These are phyloP conservation scores for Ectropis crepuscularia DNA, from an alignment of 2,888 invertebrate genomes.

Conservation along the genomic window DNA sequence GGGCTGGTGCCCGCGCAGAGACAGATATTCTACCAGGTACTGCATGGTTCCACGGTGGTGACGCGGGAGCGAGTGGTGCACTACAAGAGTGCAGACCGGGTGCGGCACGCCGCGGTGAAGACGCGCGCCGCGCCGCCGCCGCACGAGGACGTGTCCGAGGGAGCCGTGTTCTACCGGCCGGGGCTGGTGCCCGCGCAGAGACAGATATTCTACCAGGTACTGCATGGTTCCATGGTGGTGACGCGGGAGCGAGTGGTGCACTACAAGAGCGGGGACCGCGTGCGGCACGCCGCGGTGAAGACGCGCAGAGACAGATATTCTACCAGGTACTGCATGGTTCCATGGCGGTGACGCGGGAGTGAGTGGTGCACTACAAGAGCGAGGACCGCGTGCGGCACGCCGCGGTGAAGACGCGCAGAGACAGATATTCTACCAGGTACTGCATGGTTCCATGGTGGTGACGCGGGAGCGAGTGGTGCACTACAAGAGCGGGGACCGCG, in stretches of 20 bases:
- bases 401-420: constrained; percentile 89
- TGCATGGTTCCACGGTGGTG: constrained; percentile 69
- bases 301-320: constrained; percentile 90
- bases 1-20: constrained; percentile 91
- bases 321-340: constrained; percentile 95
- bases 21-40: constrained; percentile 96
- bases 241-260: constrained; percentile 59
- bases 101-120: constrained; percentile 51
- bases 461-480: constrained; percentile 58
- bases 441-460: constrained; percentile 69
- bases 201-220: constrained; percentile 96
- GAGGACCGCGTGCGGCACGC: constrained; percentile 48
- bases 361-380: constrained; percentile 57
- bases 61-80: constrained; percentile 59
- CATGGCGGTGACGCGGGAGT: constrained; percentile 66
- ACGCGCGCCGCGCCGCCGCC: constrained; percentile 39
- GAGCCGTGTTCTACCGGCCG: constrained; percentile 80
- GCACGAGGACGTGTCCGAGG: constrained; percentile 60
- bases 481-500: constrained; percentile 61
- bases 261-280: constrained; percentile 61
- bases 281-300: constrained; percentile 51
- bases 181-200: constrained; percentile 91
- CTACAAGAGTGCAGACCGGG: constrained; percentile 61
- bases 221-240: constrained; percentile 69
- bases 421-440: constrained; percentile 96